Conservation (phyloP, 2,888 invertebrate species). For the Galeruca laticollis region DNA sequence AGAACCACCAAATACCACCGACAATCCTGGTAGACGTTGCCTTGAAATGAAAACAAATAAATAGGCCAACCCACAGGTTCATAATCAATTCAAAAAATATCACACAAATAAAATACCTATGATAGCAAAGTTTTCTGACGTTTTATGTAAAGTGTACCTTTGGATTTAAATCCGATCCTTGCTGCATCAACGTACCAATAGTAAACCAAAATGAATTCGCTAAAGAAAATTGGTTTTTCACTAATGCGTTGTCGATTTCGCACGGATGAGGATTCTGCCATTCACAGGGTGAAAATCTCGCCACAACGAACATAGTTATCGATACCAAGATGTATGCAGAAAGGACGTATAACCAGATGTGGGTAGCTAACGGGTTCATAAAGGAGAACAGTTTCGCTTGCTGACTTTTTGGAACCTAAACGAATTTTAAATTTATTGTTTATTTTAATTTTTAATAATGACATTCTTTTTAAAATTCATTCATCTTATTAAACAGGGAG, state of each 20-base stretch:
- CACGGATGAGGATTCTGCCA: constrained; percentile 82
- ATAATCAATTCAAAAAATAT: constrained; percentile 59
- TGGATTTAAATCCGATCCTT: constrained; percentile 84
- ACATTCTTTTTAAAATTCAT: too few species aligned
- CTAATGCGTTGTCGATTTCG: constrained; percentile 72
- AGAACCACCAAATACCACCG: constrained; percentile 93
- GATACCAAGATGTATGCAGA: constrained; percentile 85
- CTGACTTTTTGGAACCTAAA: constrained; percentile 77
- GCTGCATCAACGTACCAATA: constrained; percentile 90
- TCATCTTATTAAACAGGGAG: too few species aligned
- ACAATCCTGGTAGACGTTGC: constrained; percentile 83
- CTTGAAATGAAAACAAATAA: constrained; percentile 60
- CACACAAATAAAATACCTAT: constrained; percentile 48
- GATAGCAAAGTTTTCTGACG: background rate
- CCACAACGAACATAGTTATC: constrained; percentile 82
- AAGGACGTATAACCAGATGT: constrained; percentile 88
- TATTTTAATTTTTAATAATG: background rate
- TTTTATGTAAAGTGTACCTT: constrained; percentile 68
- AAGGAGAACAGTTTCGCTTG: constrained; percentile 84
- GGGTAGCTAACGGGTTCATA: constrained; percentile 87
- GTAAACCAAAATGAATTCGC: constrained; percentile 91
- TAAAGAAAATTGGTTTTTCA: constrained; percentile 85
- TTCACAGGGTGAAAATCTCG: constrained; percentile 85
- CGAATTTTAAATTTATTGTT: constrained; percentile 22
- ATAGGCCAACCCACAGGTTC: too few species aligned